Percentiles rank a stretch among this genome's conserved stretches.
These are phyloP conservation scores for Engystomops pustulosus DNA, from an alignment of 2,113 vertebrate species.

Conservation along the genomic window DNA sequence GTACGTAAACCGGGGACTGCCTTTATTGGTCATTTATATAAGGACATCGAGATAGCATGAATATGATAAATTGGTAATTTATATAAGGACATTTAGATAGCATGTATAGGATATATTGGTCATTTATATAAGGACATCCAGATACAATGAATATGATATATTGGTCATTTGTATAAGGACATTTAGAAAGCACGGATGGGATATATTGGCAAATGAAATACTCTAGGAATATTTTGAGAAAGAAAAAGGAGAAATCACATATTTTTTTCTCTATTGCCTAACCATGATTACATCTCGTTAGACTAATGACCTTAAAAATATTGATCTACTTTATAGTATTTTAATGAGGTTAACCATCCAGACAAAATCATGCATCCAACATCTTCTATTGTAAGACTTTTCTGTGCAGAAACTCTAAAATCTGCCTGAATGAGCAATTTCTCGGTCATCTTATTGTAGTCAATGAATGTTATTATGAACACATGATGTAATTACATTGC, in stretches of 20 bases:
- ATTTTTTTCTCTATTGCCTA: not conserved
- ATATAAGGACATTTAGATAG: too few species aligned
- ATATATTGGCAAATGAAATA: too few species aligned
- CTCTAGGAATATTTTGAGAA: not conserved
- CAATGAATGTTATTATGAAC: not conserved
- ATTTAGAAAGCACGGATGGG: too few species aligned
- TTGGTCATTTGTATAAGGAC: too few species aligned
- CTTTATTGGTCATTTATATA: too few species aligned
- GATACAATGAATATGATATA: too few species aligned
- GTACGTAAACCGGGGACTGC: too few species aligned
- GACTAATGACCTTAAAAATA: not conserved
- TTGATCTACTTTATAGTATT: not conserved
- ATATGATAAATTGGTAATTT: too few species aligned
- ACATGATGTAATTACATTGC: not conserved
- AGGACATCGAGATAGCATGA: too few species aligned
- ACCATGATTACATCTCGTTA: not conserved
- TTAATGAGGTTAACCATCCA: not conserved
- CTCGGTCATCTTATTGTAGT: not conserved
- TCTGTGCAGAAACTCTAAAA: not conserved
- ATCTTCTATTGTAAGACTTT: not conserved
- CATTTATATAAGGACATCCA: too few species aligned
- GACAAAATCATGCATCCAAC: not conserved
- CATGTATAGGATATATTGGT: too few species aligned
- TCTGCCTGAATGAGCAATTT: not conserved
- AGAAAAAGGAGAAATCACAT: not conserved